Evolutionary conservation across 1,140 invertebrate genomes (phyloP), one percentile per base, ranked within the genome.

Genomic region (Pseudomyrmex sp.): DNA sequence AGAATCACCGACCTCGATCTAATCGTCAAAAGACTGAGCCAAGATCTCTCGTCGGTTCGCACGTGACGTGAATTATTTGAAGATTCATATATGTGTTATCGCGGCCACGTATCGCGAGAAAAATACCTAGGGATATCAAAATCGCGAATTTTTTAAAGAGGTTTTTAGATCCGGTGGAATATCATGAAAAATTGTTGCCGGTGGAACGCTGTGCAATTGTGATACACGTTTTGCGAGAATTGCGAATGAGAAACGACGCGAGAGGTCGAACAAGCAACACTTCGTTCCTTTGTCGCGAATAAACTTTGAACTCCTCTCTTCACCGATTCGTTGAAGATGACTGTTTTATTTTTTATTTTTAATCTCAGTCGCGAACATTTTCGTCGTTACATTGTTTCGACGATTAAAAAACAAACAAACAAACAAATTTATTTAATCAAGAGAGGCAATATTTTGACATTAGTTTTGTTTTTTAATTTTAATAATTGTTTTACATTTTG

Each of bases 261-360:
- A 23, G 44, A 15, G 18, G n/a, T 56, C 12, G 12, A 15, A 13
- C 20, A 10, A 65, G 18, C n/a, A n/a, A 50, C 62, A 80, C 46
- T 61, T 77, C 20, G 5, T 69, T 4, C 65, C 15, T 61, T 23
- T 15, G 15, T 48, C 54, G n/a, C 87, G 88, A 90, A 90, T 87
- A 35, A 35, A 35, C 35, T 35, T 90, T 90, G 87, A 91, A 90
- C 85, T 85, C 61, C 7, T 59, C 52, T 63, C 58, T 68, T 70
- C 44, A 52, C 66, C 52, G 35, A 20, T n/a, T 12, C 13, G 44
- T 35, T 35, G 4, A 26, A 3, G 5, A 0, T 7, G 5, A 35
- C 35, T 35, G 35, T 35, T 35, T 35, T 35, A 5, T 7, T 35
- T 35, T 35, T n/a, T n/a, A n/a, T n/a, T n/a, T n/a, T n/a, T n/a